Base-by-base conservation (phyloP, 2,888 invertebrate genomes). In the Pasiphila rectangulata region DNA sequence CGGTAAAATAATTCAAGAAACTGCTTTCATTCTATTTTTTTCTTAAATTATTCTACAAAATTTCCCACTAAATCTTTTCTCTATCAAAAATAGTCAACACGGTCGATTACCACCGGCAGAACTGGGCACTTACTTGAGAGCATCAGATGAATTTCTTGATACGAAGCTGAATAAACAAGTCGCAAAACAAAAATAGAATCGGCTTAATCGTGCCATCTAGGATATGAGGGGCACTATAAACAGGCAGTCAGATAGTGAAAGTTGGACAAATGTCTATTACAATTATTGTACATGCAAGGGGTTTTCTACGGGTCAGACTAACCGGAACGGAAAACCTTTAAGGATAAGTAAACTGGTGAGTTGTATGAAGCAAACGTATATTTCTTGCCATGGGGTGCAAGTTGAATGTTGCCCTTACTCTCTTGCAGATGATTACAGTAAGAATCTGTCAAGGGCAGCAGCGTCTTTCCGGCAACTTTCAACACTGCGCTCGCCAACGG, bases 91-190 rank as follows among this genome's bases (percentile, higher is more conserved):
- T 43, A 24, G 37, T 24, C 32, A 24, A 19, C 15, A 19, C 25
- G 21, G 21, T 21, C 21, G 7, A 30, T 30, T 42, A 32, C 24
- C 4, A 25, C 29, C 17, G 35, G 41, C 29, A 32, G 34, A 47
- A 37, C 38, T 38, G 20, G 34, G 42, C 47, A 50, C 47, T 44
- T 50, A 39, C 54, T 59, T 56, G 55, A 58, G 54, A 57, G 60
- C 55, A 43, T 41, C 43, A 25, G 47, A 48, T 64, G 64, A 67
- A 67, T 66, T n/a, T 54, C 48, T 64, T 63, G 54, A 67, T 63
- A 57, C 51, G 53, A 49, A 46, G 39, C 37, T 66, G 63, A 66
- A 67, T 67, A 63, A 63, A 59, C 58, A 48, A 67, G 57, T 42
- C 37, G 37, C 38, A 41, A 34, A 47, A 34, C 46, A 30, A 42